Evolutionary conservation across 2,888 invertebrate genomes (phyloP), one percentile per base, ranked within the genome.

Genomic region (Branchipolynoe longqiensis): DNA sequence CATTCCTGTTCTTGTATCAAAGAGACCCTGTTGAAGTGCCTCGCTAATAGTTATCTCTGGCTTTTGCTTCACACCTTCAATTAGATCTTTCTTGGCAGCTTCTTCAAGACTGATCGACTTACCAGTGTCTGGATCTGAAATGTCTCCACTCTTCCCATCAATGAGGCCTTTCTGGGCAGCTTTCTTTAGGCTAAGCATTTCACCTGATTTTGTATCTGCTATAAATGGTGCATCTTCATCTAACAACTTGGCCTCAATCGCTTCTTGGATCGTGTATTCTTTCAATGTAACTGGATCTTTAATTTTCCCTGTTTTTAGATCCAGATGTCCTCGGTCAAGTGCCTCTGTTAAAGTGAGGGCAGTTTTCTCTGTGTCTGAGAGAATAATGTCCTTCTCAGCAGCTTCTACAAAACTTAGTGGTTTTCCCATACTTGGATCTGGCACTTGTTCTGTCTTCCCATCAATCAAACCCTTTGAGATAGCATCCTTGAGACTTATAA

Each of bases 401-500:
- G 98, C 98, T 93, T 97, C 96, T 36, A 22, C 73, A 22, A 85
- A 38, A 3, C 59, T 12, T 14, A 83, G 62, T 2, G 58, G 12
- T 18, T 62, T 95, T 0, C 97, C 97, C 36, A 96, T 92, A 91
- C 95, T 95, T 36, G 97, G 97, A 94, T 98, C 97, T 8, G 89
- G 88, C 85, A 92, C 92, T 0, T 91, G 84, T 8, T 92, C 92
- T 84, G 89, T 90, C 25, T 89, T 97, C 6, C 98, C 97, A 91
- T 98, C 98, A 93, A 96, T 96, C 74, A 98, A 95, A 92, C 98
- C 98, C 91, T 96, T 95, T 92, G 97, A 97, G 91, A 98, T 98
- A 40, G 98, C 98, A 95, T 98, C 59, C 58, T 98, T 95, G 85
- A 96, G 94, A 92, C 48, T 22, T 12, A 78, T 22, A 41, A 25